Conservation (phyloP, 2,113 vertebrate species). For the Limnothrissa miodon region DNA sequence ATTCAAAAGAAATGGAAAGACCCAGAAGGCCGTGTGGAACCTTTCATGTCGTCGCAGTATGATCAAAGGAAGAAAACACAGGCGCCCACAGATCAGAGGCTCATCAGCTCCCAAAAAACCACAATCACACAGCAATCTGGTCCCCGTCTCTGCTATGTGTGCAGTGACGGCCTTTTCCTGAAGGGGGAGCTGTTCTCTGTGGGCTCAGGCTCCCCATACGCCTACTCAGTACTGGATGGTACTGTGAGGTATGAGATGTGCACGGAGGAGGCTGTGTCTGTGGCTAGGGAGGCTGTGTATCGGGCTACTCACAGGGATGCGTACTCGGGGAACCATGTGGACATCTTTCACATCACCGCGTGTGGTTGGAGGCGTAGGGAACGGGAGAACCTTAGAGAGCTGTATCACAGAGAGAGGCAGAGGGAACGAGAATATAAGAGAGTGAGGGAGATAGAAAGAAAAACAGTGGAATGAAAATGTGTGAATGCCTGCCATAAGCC, state of each 20-base stretch:
- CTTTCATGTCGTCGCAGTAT: not conserved
- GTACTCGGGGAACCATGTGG: constrained; percentile 82
- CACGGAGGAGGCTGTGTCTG: constrained; percentile 65
- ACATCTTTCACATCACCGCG: constrained; percentile 77
- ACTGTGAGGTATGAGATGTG: constrained; percentile 72
- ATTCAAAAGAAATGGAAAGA: not conserved
- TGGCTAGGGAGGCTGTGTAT: constrained; percentile 80
- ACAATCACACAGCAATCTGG: constrained; percentile 51
- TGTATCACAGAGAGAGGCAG: constrained; percentile 67
- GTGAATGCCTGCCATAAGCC: no score
- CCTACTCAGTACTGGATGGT: constrained; percentile 78
- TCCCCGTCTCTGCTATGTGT: constrained; percentile 79
- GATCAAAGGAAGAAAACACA: constrained; percentile 14
- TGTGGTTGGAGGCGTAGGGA: constrained; percentile 74
- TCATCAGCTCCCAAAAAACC: not conserved
- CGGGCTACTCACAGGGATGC: constrained; percentile 80
- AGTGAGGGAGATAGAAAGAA: constrained; percentile 19
- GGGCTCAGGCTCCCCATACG: constrained; percentile 85
- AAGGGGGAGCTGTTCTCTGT: constrained; percentile 78
- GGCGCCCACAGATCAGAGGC: not conserved
- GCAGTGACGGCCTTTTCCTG: constrained; percentile 78
- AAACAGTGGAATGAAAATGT: not conserved
- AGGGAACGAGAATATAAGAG: not conserved
- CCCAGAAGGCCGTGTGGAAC: not conserved
- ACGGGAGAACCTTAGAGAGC: constrained; percentile 69